Conservation (phyloP, 2,888 invertebrate genomes). For the Mystacides longicornis region DNA sequence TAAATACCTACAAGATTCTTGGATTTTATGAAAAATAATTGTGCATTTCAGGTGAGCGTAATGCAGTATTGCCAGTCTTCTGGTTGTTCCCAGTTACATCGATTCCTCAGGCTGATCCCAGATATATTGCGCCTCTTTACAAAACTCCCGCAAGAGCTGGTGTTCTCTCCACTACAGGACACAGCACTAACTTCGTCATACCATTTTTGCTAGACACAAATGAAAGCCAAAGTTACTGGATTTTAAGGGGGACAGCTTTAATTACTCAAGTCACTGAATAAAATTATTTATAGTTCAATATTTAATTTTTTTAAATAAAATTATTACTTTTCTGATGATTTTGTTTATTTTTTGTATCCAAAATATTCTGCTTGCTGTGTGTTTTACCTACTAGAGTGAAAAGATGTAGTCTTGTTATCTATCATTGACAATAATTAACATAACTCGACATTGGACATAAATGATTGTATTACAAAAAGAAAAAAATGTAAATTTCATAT, state of each 20-base stretch:
- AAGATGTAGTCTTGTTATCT: no score
- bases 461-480: no score
- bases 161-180: constrained; percentile 82
- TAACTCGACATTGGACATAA: no score
- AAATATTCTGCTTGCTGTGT: no score
- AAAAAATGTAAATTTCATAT: no score
- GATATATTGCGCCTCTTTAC: constrained; percentile 75
- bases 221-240: constrained; percentile 70
- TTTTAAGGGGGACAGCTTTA: constrained; percentile 79
- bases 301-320: no score
- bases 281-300: constrained; percentile 26
- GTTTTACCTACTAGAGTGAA: no score
- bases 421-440: no score
- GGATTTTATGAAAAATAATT: not conserved
- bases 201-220: constrained; percentile 64
- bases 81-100: constrained; percentile 58
- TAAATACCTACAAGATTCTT: no score
- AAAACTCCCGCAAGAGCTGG: constrained; percentile 86
- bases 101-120: constrained; percentile 51
- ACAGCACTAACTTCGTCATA: constrained; percentile 88
- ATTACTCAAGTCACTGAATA: constrained; percentile 75
- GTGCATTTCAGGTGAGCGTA: constrained; percentile 58
- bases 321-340: no score
- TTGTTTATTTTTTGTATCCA: no score
- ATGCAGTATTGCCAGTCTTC: constrained; percentile 61